Evolutionary conservation across 2,113 vertebrate genomes (phyloP), one percentile per base, ranked within the genome.

Genomic region (Nesogale talazaci): DNA sequence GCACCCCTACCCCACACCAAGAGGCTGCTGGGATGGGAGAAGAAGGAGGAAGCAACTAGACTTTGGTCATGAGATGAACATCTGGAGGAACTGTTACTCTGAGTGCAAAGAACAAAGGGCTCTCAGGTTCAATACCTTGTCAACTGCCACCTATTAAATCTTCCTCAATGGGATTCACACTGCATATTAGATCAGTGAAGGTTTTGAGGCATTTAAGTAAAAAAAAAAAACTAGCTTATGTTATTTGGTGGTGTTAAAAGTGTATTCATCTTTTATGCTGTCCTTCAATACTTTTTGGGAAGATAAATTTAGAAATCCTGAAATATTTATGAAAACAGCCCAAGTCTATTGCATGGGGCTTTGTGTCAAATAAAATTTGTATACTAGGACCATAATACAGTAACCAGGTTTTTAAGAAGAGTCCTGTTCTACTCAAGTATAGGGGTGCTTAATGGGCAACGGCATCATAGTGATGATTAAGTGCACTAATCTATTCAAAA

Each of bases 321-420:
- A 92, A 94, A 84, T 90, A 88, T 70, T 80, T 78, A 86, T 70
- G 67, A 76, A 94, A 86, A 72, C 57, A 4, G 20, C 29, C 31
- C 46, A 42, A 70, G 40, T 79, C 23, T 42, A 38, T 23, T 65
- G 52, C 52, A 34, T 31, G 36, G 23, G 25, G 4, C 72, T 80
- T 40, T 86, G 25, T 46, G 31, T 9, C 14, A 10, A 34, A 75
- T 65, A 74, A 83, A 92, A 36, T 61, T 75, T 38, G 27, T 38
- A 19, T 34, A 46, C 25, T 52, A 38, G 27, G 14, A 57, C 46
- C 34, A 79, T n/a, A 27, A 27, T 31, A 42, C 75, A 52, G 46
- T 52, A 52, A 52, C 46, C 46, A 84, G 15, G n/a, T 90, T 94
- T 93, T 79, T 46, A 91, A 76, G 77, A 75, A 85, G 87, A 86